phyloP scores from a whole-genome alignment of 2,888 invertebrate species.

The Scaptomyza caliginosa region DNA sequence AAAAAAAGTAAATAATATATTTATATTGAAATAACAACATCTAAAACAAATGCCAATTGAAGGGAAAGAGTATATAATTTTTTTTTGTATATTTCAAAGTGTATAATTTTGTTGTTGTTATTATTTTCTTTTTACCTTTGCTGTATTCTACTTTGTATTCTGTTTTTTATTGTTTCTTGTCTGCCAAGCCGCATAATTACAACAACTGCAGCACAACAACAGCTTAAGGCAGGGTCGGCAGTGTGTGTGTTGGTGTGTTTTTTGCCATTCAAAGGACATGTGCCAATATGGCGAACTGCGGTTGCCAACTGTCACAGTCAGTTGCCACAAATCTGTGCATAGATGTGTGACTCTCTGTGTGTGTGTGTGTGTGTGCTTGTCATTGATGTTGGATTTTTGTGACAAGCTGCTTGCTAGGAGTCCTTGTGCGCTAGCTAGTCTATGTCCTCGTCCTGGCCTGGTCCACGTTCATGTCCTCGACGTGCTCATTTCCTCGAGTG shows the following conservation, averaged over 20 bases:
- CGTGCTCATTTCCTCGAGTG: constrained; percentile 78
- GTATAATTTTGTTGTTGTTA: neutral
- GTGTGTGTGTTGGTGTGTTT: constrained; percentile 7
- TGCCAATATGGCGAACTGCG: constrained; percentile 77
- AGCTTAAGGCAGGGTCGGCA: constrained; percentile 6
- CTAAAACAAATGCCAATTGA: too few species aligned
- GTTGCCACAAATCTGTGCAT: constrained; percentile 21
- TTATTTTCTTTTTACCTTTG: neutral
- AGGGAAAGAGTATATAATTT: too few species aligned
- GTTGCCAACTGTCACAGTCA: constrained; percentile 51
- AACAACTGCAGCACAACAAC: constrained; percentile 50
- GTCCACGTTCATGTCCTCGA: constrained; percentile 29
- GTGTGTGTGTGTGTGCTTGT: constrained; percentile 16
- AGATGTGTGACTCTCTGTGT: neutral
- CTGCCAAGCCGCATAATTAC: constrained; percentile 72
- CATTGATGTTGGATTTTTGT: constrained; percentile 56
- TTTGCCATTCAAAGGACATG: constrained; percentile 68
- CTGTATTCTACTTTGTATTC: constrained; percentile 10
- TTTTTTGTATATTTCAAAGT: too few species aligned
- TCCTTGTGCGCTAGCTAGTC: neutral
- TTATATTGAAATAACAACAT: too few species aligned
- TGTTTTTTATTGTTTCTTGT: constrained; percentile 14
- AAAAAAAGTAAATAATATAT: too few species aligned
- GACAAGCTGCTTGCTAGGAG: constrained; percentile 13
- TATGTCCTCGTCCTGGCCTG: constrained; percentile 2